Base-by-base conservation (phyloP, 2,888 invertebrate species). In the Carabus problematicus region DNA sequence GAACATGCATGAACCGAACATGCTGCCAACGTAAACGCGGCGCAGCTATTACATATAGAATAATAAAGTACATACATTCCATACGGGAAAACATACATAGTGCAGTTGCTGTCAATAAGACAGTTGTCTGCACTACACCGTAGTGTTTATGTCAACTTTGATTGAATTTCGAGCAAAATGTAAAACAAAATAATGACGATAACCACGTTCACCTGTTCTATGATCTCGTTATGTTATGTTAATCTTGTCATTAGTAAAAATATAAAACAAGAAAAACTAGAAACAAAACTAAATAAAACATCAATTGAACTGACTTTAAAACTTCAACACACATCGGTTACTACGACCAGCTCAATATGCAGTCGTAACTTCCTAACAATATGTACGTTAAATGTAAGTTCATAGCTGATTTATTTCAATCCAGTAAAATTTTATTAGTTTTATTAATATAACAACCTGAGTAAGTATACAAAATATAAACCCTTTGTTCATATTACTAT, bases 381-480 rank as follows among this genome's bases (percentile, higher is more conserved):
- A 45, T 49, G 58, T 40, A 29, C 29, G 29, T 67, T 39, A 29
- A 60, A 60, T 52, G 67, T 52, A 66, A 45, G n/a, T 59, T 18
- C 59, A 12, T 67, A 67, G 58, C 66, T 66, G 66, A 47, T 66
- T 52, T 52, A 52, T 66, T 63, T 60, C 29, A 59, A 66, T 66
- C 49, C 58, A 67, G 55, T 64, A 55, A 41, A 29, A 61, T 61
- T 61, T 61, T 64, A 64, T 64, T 64, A 64, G 67, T 67, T 52
- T 52, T 43, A 60, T 52, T 60, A 66, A 58, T 67, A 55, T 64
- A 64, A 64, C 64, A 67, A 67, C 67, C 67, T 67, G 67, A 67
- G 67, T 67, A 60, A 67, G 67, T 67, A 66, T 56, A 67, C 67
- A 67, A 60, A 67, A 60, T 66, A 66, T 58, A 66, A 66, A 56